Conservation (phyloP, 2,797 vertebrate genomes). For the Hozukius guyotensis region DNA sequence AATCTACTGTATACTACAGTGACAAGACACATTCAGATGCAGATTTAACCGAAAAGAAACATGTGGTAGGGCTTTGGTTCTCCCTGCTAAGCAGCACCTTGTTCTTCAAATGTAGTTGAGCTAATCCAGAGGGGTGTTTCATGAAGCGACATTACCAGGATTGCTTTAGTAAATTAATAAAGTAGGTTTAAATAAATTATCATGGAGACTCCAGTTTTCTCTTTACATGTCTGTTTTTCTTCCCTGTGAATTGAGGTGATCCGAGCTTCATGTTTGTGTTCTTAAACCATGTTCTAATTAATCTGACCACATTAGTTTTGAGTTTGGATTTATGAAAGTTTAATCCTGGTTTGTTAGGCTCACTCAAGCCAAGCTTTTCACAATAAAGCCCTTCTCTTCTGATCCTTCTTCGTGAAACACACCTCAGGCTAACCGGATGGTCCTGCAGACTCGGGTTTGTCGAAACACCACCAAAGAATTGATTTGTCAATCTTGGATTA, state of each 20-base stretch:
- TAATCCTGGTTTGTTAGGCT: background rate
- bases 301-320: background rate
- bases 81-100: background rate
- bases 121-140: background rate
- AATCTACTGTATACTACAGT: background rate
- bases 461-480: background rate
- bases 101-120: background rate
- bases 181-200: background rate
- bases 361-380: background rate
- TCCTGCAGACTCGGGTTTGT: background rate
- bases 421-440: background rate
- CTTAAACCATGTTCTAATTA: background rate
- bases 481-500: background rate
- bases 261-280: background rate
- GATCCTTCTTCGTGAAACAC: background rate
- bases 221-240: background rate
- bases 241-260: background rate
- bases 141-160: background rate
- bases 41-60: background rate
- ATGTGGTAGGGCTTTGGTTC: background rate
- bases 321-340: background rate
- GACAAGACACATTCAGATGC: background rate
- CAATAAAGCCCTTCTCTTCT: background rate
- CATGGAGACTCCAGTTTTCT: background rate
- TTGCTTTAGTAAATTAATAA: background rate